Evolutionary conservation across 2,113 vertebrate species (phyloP).

Genomic region (Coturnix japonica): DNA sequence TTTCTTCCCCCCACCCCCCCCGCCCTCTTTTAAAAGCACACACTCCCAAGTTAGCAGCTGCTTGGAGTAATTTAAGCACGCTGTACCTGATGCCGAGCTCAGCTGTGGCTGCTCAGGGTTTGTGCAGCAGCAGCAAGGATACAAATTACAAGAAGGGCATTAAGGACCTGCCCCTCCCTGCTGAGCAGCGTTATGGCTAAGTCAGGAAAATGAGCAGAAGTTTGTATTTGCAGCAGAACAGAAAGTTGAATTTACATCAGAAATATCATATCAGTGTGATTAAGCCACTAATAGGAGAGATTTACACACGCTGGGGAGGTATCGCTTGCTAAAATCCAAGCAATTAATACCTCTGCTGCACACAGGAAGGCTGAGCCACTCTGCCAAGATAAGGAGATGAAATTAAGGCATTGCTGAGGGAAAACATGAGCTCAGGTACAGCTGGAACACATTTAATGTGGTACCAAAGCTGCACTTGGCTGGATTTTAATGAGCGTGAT

Average conservation of each 20-base stretch:
- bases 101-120: not conserved
- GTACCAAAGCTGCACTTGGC: not conserved
- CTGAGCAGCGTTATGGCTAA: not conserved
- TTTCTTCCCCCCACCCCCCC: no score
- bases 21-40: not conserved
- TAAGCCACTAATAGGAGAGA: not conserved
- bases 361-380: not conserved
- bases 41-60: not conserved
- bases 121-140: not conserved
- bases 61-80: not conserved
- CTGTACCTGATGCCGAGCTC: not conserved
- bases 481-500: not conserved
- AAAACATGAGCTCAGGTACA: not conserved
- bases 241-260: not conserved
- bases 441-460: not conserved
- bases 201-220: not conserved
- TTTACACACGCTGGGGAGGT: not conserved
- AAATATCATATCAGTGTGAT: not conserved
- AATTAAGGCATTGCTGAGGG: not conserved
- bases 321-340: rapidly evolving
- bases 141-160: not conserved
- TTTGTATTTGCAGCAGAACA: not conserved
- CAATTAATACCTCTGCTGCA: not conserved
- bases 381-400: not conserved
- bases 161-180: not conserved